A percentile compares a stretch with the other conserved stretches of the same genome.
phyloP scores from a whole-genome alignment of 1,140 invertebrate genomes.

The Chionoecetes opilio region DNA sequence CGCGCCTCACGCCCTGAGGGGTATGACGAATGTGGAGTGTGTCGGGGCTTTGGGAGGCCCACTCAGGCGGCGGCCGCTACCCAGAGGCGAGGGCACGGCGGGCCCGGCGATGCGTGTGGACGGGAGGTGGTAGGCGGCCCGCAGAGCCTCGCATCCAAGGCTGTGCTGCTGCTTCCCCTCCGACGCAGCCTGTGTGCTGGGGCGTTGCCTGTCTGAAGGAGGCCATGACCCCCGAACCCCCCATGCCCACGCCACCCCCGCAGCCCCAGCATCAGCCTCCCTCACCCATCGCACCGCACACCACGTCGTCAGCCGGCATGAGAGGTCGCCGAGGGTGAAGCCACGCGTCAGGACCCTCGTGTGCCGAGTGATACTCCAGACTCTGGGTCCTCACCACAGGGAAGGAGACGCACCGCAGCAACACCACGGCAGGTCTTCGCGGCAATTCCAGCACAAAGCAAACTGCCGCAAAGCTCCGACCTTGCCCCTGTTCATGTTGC shows the following conservation, averaged over 20 bases:
- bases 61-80: not conserved
- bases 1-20: not conserved
- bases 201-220: not conserved
- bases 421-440: not conserved
- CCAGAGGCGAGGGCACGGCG: not conserved
- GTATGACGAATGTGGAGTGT: not conserved
- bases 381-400: not conserved
- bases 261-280: not conserved
- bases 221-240: not conserved
- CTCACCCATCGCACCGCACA: not conserved
- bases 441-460: no score
- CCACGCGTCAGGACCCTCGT: not conserved
- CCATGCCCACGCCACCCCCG: not conserved
- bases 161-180: not conserved
- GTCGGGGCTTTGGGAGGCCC: not conserved
- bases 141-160: not conserved
- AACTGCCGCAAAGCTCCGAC: not conserved
- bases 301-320: not conserved
- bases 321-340: not conserved
- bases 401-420: not conserved
- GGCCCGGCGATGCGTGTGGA: not conserved
- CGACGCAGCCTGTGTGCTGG: not conserved
- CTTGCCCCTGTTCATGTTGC: not conserved
- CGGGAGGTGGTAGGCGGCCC: not conserved
- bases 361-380: not conserved